Evolutionary conservation across 1,140 invertebrate genomes (phyloP).

Genomic region (Thaumetopoea pityocampa): DNA sequence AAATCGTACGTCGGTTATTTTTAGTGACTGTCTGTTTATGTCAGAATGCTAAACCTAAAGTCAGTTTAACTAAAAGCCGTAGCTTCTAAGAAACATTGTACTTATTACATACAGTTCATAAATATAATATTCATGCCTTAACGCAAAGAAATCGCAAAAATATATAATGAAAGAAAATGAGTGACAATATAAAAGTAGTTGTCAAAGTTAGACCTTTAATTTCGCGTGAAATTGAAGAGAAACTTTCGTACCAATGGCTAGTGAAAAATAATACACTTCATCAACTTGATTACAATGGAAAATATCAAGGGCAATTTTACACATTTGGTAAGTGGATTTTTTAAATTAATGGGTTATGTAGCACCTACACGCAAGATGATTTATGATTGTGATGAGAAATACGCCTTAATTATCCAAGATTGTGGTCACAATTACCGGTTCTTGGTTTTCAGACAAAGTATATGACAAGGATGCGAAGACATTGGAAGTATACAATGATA

Average conservation of each 20-base stretch:
- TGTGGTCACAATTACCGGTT: constrained; percentile 13
- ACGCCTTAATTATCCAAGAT: constrained; percentile 29
- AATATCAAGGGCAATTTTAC: constrained; percentile 42
- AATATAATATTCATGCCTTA: constrained; percentile 3
- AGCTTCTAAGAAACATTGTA: too few relatives aligned
- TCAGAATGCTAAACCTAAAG: constrained; percentile 13
- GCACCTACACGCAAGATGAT: constrained; percentile 6
- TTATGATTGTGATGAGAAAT: constrained; percentile 20
- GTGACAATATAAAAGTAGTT: constrained; percentile 83
- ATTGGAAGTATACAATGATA: constrained; percentile 79
- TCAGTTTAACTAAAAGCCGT: too few relatives aligned
- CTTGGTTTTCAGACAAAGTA: constrained; percentile 81
- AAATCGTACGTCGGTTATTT: constrained; percentile 48
- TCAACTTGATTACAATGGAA: constrained; percentile 75
- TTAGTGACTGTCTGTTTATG: constrained; percentile 27
- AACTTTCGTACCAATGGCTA: constrained; percentile 78
- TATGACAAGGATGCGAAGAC: constrained; percentile 80
- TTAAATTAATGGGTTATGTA: constrained; percentile 19
- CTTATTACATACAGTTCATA: constrained; percentile 3
- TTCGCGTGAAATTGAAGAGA: constrained; percentile 78
- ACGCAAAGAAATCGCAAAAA: constrained; percentile 2
- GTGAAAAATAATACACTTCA: constrained; percentile 78
- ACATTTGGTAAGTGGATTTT: constrained; percentile 66
- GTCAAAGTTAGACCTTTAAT: constrained; percentile 85
- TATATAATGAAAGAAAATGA: constrained; percentile 42